A percentile compares a stretch with the other conserved stretches of the same genome.
Conservation (phyloP, 2,113 vertebrate genomes). For the Coryphaenoides rupestris region DNA sequence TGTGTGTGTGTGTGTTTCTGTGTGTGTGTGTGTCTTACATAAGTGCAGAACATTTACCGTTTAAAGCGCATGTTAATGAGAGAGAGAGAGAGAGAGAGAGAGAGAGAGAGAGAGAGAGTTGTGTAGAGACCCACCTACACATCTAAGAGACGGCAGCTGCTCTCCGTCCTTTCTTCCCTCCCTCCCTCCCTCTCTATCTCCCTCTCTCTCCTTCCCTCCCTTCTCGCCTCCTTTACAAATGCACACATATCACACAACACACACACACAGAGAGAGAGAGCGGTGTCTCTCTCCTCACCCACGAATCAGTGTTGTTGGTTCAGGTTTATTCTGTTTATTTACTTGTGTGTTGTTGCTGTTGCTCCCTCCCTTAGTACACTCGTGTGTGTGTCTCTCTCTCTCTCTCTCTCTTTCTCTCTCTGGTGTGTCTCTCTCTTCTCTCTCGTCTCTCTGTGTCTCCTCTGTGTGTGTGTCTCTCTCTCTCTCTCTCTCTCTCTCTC, state of each 20-base stretch:
- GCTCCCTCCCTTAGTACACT: conserved; percentile 54
- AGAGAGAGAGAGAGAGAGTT: not conserved
- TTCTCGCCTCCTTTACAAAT: not conserved
- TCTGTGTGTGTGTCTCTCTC: conserved; percentile 30
- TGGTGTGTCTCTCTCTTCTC: not conserved
- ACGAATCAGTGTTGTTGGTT: no score
- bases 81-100: not conserved
- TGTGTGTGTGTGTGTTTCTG: not conserved
- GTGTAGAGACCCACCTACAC: conserved; percentile 69
- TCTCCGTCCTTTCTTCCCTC: conserved; percentile 35
- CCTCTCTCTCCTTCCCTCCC: not conserved
- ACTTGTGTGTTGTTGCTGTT: conserved; percentile 25
- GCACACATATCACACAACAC: no score
- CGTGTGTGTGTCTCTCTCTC: conserved; percentile 29
- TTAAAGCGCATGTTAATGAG: no score
- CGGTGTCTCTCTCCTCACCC: no score
- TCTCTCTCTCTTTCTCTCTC: not conserved
- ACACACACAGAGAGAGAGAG: no score
- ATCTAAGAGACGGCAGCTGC: conserved; percentile 46
- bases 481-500: no score
- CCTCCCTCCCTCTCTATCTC: conserved; percentile 4
- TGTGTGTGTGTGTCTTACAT: conserved; percentile 12
- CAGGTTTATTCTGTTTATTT: no score
- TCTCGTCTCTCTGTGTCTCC: not conserved
- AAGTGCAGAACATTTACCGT: no score